Evolutionary conservation across 2,797 vertebrate genomes (phyloP).

Genomic region (Echeneis naucrates): DNA sequence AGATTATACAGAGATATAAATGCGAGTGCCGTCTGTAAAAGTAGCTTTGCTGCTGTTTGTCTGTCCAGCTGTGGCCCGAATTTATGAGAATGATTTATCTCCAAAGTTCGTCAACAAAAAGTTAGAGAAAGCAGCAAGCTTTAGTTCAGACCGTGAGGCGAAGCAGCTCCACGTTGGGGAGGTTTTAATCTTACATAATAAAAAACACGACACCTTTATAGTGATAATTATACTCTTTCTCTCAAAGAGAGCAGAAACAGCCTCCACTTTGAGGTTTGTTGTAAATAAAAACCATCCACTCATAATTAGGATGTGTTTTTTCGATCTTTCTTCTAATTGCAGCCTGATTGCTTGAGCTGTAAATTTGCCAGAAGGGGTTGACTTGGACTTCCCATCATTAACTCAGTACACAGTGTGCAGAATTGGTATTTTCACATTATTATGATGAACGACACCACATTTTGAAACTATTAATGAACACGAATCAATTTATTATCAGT

Average conservation of each 20-base stretch:
- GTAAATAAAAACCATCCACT: slow-evolving; percentile 36
- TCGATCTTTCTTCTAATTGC: slow-evolving; percentile 51
- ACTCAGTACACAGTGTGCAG: background rate
- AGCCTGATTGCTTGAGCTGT: slow-evolving; percentile 47
- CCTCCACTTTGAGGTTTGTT: slow-evolving; percentile 12
- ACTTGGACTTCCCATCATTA: slow-evolving; percentile 30
- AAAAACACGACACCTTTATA: no score
- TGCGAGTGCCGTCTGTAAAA: slow-evolving; percentile 2
- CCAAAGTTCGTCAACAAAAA: slow-evolving; percentile 22
- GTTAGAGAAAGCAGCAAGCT: no score
- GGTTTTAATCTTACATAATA: no score
- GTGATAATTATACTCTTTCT: no score
- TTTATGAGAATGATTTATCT: background rate
- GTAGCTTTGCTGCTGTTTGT: background rate
- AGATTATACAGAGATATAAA: background rate
- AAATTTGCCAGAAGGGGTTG: slow-evolving; percentile 17
- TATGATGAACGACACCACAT: slow-evolving; percentile 23
- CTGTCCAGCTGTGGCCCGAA: background rate
- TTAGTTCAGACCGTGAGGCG: no score
- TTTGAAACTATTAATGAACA: background rate
- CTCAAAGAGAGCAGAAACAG: slow-evolving; percentile 11
- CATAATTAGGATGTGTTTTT: slow-evolving; percentile 44
- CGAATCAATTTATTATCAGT: slow-evolving; percentile 24
- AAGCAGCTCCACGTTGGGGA: no score
- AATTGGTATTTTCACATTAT: slow-evolving; percentile 29